These are phyloP conservation scores for Sericinus montela DNA, from an alignment of 2,888 invertebrate species.

Conservation along the genomic window DNA sequence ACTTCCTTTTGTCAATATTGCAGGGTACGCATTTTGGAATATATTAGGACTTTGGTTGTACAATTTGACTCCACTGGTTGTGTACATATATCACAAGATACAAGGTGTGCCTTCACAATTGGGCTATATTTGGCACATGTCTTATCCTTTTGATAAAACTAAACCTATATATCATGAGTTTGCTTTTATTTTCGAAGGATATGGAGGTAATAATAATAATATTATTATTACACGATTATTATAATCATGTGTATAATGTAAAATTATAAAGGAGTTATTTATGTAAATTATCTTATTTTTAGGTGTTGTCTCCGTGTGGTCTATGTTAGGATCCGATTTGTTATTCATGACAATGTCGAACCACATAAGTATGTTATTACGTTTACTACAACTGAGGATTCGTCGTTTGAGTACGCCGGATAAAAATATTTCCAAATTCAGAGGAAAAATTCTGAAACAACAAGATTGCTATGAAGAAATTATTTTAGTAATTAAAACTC, in stretches of 20 bases:
- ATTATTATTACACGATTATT: no score
- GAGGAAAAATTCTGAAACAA: not conserved
- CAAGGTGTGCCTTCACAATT: conserved; percentile 40
- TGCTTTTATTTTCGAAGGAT: conserved; percentile 49
- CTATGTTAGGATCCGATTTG: conserved; percentile 57
- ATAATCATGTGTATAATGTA: not conserved
- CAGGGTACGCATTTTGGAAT: conserved; percentile 60
- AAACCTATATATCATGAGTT: conserved; percentile 45
- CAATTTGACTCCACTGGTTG: conserved; percentile 48
- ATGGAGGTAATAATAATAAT: conserved; percentile 47
- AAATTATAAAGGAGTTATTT: not conserved
- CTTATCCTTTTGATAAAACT: conserved; percentile 64
- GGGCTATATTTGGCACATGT: conserved; percentile 52
- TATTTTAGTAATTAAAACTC: conserved; percentile 46
- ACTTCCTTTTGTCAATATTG: conserved; percentile 21
- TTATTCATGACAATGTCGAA: conserved; percentile 62
- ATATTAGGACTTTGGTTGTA: conserved; percentile 50
- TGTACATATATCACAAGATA: conserved; percentile 41
- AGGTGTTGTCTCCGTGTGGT: conserved; percentile 52
- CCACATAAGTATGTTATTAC: conserved; percentile 58
- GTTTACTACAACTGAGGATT: conserved; percentile 51
- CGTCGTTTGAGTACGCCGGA: conserved; percentile 33
- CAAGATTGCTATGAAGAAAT: conserved; percentile 46
- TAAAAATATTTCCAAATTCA: not conserved
- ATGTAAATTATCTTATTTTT: conserved; percentile 15